Evolutionary conservation across 2,113 vertebrate genomes (phyloP).

Genomic region (Phaetusa simplex): DNA sequence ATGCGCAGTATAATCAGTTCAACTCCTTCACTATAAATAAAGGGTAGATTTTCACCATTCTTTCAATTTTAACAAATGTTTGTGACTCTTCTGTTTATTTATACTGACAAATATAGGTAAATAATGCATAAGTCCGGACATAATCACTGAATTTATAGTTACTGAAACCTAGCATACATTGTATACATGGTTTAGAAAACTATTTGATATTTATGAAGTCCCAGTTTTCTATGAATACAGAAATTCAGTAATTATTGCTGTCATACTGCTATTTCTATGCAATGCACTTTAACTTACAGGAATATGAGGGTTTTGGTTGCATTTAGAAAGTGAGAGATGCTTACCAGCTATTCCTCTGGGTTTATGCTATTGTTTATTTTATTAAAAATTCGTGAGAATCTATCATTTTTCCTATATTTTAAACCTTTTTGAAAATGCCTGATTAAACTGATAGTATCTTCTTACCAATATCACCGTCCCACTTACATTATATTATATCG

Average conservation of each 20-base stretch:
- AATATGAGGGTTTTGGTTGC: not conserved
- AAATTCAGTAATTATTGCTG: not conserved
- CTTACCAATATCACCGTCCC: not conserved
- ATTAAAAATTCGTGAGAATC: not conserved
- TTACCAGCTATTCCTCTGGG: not conserved
- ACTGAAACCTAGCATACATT: not conserved
- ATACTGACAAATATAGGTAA: not conserved
- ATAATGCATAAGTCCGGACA: not conserved
- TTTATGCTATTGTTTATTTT: not conserved
- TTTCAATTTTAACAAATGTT: not conserved
- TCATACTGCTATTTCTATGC: not conserved
- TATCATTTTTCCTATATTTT: not conserved
- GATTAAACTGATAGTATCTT: not conserved
- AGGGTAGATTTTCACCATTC: not conserved
- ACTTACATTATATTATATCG: not conserved
- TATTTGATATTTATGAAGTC: not conserved
- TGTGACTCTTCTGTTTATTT: not conserved
- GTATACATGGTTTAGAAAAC: not conserved
- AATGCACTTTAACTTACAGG: not conserved
- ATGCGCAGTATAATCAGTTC: not conserved
- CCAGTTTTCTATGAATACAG: not conserved
- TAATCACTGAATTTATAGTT: not conserved
- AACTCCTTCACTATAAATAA: not conserved
- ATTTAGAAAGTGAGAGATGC: not conserved
- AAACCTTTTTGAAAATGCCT: rapidly evolving